phyloP scores from a whole-genome alignment of 2,888 invertebrate genomes.

The Mimas tiliae region DNA sequence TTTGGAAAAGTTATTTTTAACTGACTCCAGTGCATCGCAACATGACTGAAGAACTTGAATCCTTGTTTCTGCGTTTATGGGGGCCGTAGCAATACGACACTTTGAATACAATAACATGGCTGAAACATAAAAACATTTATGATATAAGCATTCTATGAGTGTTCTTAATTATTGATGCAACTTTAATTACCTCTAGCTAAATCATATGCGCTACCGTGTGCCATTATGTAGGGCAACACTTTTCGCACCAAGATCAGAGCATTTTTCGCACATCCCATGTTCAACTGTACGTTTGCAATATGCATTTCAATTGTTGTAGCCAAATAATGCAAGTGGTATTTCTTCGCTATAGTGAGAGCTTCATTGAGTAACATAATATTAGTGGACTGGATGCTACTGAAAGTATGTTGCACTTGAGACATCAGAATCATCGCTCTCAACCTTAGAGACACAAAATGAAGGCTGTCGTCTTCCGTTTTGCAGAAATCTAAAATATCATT shows the following conservation, averaged over 20 bases:
- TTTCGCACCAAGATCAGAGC: conserved; percentile 89
- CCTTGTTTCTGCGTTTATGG: conserved; percentile 75
- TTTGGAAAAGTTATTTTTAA: conserved; percentile 88
- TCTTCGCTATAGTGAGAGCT: conserved; percentile 89
- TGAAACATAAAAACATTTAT: conserved; percentile 38
- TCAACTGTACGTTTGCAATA: conserved; percentile 90
- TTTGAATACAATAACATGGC: conserved; percentile 90
- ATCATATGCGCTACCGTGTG: conserved; percentile 93
- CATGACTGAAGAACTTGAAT: conserved; percentile 81
- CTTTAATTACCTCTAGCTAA: conserved; percentile 86
- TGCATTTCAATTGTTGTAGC: conserved; percentile 90
- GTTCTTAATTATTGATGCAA: too few relatives aligned
- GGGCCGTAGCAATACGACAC: conserved; percentile 89
- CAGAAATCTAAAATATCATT: conserved; percentile 82
- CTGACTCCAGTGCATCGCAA: conserved; percentile 86
- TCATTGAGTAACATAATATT: conserved; percentile 86
- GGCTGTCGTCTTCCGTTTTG: conserved; percentile 78
- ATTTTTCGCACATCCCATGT: conserved; percentile 90
- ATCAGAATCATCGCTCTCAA: conserved; percentile 88
- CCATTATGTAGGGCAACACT: conserved; percentile 88
- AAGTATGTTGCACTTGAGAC: conserved; percentile 86
- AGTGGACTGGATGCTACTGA: conserved; percentile 81
- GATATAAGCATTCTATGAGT: neutral
- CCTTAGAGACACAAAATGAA: conserved; percentile 82
- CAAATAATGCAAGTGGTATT: conserved; percentile 91